Base-by-base conservation (phyloP, 2,888 invertebrate genomes). In the Drosophila ochracea region DNA sequence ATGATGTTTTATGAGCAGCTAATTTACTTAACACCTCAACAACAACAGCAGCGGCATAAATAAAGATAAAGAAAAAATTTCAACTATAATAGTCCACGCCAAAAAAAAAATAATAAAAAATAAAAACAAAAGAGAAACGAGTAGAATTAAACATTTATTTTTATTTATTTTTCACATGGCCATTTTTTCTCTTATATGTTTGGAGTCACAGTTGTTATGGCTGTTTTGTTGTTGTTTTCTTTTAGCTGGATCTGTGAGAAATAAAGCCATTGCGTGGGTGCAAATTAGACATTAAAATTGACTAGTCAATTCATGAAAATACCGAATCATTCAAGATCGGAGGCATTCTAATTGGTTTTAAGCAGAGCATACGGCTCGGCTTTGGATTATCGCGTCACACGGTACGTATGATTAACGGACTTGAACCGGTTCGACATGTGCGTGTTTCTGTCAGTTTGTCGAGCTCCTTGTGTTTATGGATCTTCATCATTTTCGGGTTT, bases 1-100 rank as follows among this genome's bases (percentile, higher is more conserved):
- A 88, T 90, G 78, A 84, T 90, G 73, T 86, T 90, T 88, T 90
- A 89, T 90, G 89, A 84, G 90, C 89, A 84, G 84, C 90, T 89
- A 89, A 89, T 90, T 89, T 90, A 89, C 91, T 90, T 90, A 89
- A 83, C 88, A 88, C 88, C 89, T 90, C 76, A 71, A 54, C 81
- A 83, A 73, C 74, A 84, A 73, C 81, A 72, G 30, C 69, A 73
- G 25, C 74, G 73, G 66, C 62, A 74, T 73, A 61, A 74, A 78
- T 62, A 69, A 67, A 76, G 70, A 83, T 65, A 73, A 83, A 78
- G 66, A 62, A 65, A 37, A 72, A 64, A 59, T 33, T 52, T 76
- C 70, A 83, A 84, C 87, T 78, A 82, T 84, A 78, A 82, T 87
- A 84, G 89, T 70, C 64, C 28, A 57, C 13, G 62, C 68, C 79